These are phyloP conservation scores for Balaenoptera acutorostrata DNA, from an alignment of 2,113 vertebrate genomes.

Conservation along the genomic window DNA sequence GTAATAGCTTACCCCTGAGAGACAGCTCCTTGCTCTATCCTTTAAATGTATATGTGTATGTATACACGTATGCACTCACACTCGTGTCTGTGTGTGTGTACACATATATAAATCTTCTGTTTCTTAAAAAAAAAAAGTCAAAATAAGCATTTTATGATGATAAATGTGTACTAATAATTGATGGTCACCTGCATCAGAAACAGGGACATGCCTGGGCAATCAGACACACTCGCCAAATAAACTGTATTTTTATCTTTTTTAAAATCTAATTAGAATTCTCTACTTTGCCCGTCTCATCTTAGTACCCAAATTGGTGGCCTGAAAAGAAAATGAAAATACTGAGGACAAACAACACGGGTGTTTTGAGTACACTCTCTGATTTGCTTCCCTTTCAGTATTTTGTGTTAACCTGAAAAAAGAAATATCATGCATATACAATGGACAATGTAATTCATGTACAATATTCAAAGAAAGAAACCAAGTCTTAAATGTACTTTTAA, in stretches of 20 bases:
- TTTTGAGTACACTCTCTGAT: constrained; percentile 55
- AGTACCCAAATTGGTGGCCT: constrained; percentile 62
- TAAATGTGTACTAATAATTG: constrained; percentile 76
- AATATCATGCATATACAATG: background rate
- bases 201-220: constrained; percentile 64
- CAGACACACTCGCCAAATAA: constrained; percentile 69
- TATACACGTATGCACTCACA: background rate
- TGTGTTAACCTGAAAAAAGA: constrained; percentile 61
- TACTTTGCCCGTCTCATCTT: constrained; percentile 67
- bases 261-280: constrained; percentile 78
- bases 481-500: constrained; percentile 52
- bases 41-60: constrained; percentile 53
- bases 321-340: constrained; percentile 71
- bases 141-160: constrained; percentile 80
- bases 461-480: constrained; percentile 43
- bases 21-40: constrained; percentile 76
- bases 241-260: constrained; percentile 64
- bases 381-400: constrained; percentile 52
- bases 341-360: constrained; percentile 38
- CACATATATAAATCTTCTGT: constrained; percentile 29
- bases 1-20: constrained; percentile 81
- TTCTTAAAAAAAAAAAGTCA: constrained; percentile 56
- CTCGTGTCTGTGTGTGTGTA: too few relatives aligned
- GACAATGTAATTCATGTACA: background rate
- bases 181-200: constrained; percentile 56